Evolutionary conservation across 2,888 invertebrate genomes (phyloP), one percentile per base, ranked within the genome.

Genomic region (Aphidoletes aphidimyza): DNA sequence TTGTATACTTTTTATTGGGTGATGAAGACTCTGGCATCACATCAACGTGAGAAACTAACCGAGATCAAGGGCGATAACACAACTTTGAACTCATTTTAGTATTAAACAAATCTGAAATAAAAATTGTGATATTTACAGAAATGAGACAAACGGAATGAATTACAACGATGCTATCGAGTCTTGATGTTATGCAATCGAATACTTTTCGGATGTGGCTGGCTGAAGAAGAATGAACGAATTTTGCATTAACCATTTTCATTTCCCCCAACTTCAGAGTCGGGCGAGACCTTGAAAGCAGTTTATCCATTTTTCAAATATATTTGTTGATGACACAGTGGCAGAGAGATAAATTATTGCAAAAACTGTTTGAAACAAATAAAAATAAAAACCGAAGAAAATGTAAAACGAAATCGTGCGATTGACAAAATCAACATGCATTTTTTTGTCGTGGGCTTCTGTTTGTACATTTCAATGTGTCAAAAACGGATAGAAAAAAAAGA

Each of bases 81-180:
- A 54, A 54, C 54, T 54, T 54, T 54, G 54, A 54, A 54, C 54
- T 54, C 54, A 54, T 54, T 54, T 54, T 1, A 3, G n/a, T 22
- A 22, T n/a, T n/a, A 54, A 54, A 11, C 5, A 54, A 54, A 54
- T 54, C 54, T n/a, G n/a, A 54, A 54, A 54, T 3, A 6, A 22
- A 11, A 54, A 54, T 22, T n/a, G 22, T 22, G 22, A 22, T 54
- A 54, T 54, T 54, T 0, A 54, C 22, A 54, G 22, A 54, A 22
- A 54, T 3, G 22, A 22, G 14, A 54, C n/a, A n/a, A n/a, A n/a
- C n/a, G n/a, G n/a, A n/a, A n/a, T n/a, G n/a, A n/a, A n/a, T n/a
- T n/a, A n/a, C n/a, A n/a, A n/a, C n/a, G n/a, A n/a, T n/a, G n/a
- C n/a, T n/a, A n/a, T n/a, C n/a, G n/a, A n/a, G n/a, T n/a, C n/a